These are phyloP conservation scores for Plumapathes pennacea DNA, from an alignment of 92 coral and sea anemone species.

Conservation along the genomic window DNA sequence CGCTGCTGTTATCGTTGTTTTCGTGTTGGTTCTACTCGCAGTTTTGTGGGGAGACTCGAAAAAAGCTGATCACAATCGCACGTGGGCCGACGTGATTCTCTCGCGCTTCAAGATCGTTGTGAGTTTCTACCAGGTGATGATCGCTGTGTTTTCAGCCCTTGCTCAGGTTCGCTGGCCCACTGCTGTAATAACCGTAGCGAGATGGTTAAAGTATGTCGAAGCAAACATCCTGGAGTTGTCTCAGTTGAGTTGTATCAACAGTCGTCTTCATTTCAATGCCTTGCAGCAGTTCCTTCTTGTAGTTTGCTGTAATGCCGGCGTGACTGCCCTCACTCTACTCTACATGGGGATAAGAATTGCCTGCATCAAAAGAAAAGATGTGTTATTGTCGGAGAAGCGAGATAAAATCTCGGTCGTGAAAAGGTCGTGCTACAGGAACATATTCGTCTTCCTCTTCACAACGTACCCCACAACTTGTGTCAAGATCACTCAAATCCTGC, in stretches of 20 bases:
- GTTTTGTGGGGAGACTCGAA: constrained; percentile 32
- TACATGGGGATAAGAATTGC: not conserved
- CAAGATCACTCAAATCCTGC: constrained; percentile 31
- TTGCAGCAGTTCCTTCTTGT: constrained; percentile 18
- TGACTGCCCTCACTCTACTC: not conserved
- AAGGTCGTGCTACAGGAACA: constrained; percentile 17
- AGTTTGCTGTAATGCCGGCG: not conserved
- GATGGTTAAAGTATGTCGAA: constrained; percentile 13
- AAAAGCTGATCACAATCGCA: constrained; percentile 26
- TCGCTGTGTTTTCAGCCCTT: constrained; percentile 28
- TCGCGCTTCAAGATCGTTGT: constrained; percentile 42
- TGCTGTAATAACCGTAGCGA: constrained; percentile 26
- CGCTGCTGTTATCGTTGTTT: constrained; percentile 15
- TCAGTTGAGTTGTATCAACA: constrained; percentile 17
- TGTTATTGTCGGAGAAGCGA: not conserved
- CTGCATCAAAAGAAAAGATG: too few species aligned
- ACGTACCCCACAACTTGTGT: constrained; percentile 4
- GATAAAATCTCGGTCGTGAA: constrained; percentile 1
- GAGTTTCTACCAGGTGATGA: constrained; percentile 34
- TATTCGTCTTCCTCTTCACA: constrained; percentile 1
- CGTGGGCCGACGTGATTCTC: constrained; percentile 33
- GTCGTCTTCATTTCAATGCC: constrained; percentile 3
- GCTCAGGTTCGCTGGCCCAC: constrained; percentile 29
- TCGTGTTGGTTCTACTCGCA: constrained; percentile 9
- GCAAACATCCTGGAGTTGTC: constrained; percentile 34